Conservation (phyloP, 2,888 invertebrate genomes). For the Pseudococcus viburni region DNA sequence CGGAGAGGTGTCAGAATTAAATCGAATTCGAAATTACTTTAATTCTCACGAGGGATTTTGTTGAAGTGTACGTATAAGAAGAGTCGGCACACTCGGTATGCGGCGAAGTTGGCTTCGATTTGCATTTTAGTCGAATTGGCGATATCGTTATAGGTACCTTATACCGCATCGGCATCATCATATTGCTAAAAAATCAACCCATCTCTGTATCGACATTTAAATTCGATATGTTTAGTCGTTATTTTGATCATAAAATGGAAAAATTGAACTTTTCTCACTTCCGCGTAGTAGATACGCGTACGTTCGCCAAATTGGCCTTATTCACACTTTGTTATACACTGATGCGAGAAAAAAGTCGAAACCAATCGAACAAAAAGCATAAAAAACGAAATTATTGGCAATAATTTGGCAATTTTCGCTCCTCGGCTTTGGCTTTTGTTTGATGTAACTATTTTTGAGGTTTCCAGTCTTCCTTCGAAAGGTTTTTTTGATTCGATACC, state of each 20-base stretch:
- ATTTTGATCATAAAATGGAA: slow-evolving; percentile 49
- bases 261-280: slow-evolving; percentile 41
- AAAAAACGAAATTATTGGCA: no score
- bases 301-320: not conserved
- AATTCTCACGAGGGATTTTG: slow-evolving; percentile 64
- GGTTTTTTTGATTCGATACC: no score
- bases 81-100: slow-evolving; percentile 46
- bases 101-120: slow-evolving; percentile 61
- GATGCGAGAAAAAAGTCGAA: no score
- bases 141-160: slow-evolving; percentile 56
- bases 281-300: not conserved
- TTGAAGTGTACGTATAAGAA: slow-evolving; percentile 61
- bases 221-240: slow-evolving; percentile 57
- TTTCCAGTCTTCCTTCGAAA: no score
- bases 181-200: slow-evolving; percentile 34
- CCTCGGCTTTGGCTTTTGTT: no score
- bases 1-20: slow-evolving; percentile 61
- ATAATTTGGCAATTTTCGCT: no score
- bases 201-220: slow-evolving; percentile 49
- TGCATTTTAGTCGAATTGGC: slow-evolving; percentile 64
- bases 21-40: slow-evolving; percentile 66
- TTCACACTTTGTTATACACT: not conserved
- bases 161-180: not conserved
- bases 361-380: no score
- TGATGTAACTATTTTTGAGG: no score